A percentile compares a stretch with the other conserved stretches of the same genome.
Conservation (phyloP, 2,113 vertebrate genomes). For the Globicephala melas region DNA sequence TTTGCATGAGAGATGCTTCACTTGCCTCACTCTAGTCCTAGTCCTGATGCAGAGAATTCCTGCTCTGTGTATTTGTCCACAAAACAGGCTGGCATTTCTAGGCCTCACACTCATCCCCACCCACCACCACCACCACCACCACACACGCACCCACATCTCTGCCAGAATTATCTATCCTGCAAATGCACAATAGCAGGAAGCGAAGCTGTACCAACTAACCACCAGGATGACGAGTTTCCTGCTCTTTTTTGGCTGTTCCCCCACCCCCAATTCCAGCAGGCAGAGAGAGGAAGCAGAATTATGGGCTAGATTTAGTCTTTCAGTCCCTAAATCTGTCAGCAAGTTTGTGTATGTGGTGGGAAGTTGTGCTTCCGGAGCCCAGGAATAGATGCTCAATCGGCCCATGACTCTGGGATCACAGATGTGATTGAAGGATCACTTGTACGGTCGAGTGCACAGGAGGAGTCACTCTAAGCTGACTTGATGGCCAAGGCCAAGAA, state of each 20-base stretch:
- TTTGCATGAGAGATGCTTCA: accelerated
- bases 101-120: too few species aligned
- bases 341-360: neutral
- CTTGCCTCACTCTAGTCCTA: neutral
- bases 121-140: neutral
- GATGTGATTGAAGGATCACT: neutral
- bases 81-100: neutral
- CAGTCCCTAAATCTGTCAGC: neutral
- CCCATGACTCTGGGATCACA: neutral
- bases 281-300: neutral
- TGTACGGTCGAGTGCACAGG: neutral
- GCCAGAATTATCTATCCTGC: neutral
- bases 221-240: neutral
- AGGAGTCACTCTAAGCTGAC: neutral
- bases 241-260: neutral
- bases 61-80: neutral
- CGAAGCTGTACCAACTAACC: neutral
- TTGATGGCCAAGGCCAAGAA: neutral
- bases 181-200: neutral
- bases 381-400: neutral
- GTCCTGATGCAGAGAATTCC: neutral
- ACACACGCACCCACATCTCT: neutral
- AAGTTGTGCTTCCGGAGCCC: neutral
- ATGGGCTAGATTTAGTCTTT: neutral
- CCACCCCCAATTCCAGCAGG: neutral